phyloP scores from a whole-genome alignment of 1,140 invertebrate genomes.

The Reticulitermes speratus region DNA sequence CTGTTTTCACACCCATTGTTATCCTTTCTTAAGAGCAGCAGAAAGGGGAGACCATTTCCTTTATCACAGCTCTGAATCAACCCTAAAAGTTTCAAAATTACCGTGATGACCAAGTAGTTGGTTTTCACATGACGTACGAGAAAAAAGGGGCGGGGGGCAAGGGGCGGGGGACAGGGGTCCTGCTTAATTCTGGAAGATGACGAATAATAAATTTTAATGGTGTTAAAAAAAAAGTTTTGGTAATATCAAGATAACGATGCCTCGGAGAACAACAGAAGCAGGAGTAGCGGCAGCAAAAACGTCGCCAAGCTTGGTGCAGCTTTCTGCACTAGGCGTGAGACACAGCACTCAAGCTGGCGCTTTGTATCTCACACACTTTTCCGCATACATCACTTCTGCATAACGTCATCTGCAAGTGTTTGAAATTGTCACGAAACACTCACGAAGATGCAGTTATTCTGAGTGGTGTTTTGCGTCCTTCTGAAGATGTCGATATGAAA shows the following conservation, averaged over 20 bases:
- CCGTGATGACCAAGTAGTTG: background rate
- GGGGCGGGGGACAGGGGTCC: background rate
- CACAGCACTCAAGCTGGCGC: too few species aligned
- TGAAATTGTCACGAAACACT: too few species aligned
- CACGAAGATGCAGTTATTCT: too few species aligned
- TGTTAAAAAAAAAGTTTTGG: background rate
- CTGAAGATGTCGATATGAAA: too few species aligned
- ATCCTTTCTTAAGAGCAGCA: background rate
- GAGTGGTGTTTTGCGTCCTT: too few species aligned
- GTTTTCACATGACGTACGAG: slow-evolving; percentile 4
- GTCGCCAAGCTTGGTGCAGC: background rate
- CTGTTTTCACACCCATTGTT: background rate
- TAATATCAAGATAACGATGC: slow-evolving; percentile 2
- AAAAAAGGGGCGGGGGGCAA: background rate
- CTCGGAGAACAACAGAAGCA: background rate
- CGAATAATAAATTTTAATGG: slow-evolving; percentile 23
- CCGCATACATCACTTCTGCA: too few species aligned
- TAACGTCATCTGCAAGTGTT: too few species aligned
- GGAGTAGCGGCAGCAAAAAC: background rate
- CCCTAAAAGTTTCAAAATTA: slow-evolving; percentile 7
- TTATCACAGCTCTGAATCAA: slow-evolving; percentile 1
- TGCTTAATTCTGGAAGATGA: slow-evolving; percentile 29
- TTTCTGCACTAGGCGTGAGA: too few species aligned
- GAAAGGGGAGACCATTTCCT: background rate
- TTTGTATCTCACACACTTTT: too few species aligned